phyloP scores from a whole-genome alignment of 2,888 invertebrate genomes.

The Toxonevra muliebris region DNA sequence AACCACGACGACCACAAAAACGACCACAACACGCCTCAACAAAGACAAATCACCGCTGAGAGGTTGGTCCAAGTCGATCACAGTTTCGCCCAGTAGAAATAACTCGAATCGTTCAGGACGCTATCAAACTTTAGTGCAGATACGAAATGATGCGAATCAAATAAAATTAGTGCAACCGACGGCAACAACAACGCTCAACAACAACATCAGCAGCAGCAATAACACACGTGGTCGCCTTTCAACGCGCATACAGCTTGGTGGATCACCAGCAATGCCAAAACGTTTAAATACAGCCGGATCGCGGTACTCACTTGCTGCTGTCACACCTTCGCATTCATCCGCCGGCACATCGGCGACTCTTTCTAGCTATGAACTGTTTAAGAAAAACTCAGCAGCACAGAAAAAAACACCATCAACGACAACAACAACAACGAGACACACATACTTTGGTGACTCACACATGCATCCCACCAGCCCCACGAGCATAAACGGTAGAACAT shows the following conservation, averaged over 20 bases:
- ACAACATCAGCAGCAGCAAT: conserved; percentile 35
- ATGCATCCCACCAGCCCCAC: conserved; percentile 5
- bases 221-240: conserved; percentile 37
- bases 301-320: conserved; percentile 29
- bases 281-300: conserved; percentile 9
- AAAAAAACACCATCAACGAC: background rate
- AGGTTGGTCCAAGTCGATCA: conserved; percentile 33
- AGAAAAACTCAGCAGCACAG: background rate
- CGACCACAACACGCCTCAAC: conserved; percentile 26
- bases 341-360: conserved; percentile 16
- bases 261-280: conserved; percentile 26
- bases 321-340: conserved; percentile 14
- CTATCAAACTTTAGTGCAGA: conserved; percentile 61
- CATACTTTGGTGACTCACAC: conserved; percentile 41
- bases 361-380: conserved; percentile 29
- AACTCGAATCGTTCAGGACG: conserved; percentile 41
- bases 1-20: conserved; percentile 21
- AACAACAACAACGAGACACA: conserved; percentile 33
- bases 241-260: conserved; percentile 51
- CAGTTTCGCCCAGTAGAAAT: conserved; percentile 14
- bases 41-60: conserved; percentile 38
- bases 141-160: conserved; percentile 46
- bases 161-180: conserved; percentile 31
- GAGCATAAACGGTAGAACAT: conserved; percentile 13
- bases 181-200: conserved; percentile 19